These are phyloP conservation scores for Helicorthomorpha holstii DNA, from an alignment of 1,140 invertebrate genomes.

Conservation along the genomic window DNA sequence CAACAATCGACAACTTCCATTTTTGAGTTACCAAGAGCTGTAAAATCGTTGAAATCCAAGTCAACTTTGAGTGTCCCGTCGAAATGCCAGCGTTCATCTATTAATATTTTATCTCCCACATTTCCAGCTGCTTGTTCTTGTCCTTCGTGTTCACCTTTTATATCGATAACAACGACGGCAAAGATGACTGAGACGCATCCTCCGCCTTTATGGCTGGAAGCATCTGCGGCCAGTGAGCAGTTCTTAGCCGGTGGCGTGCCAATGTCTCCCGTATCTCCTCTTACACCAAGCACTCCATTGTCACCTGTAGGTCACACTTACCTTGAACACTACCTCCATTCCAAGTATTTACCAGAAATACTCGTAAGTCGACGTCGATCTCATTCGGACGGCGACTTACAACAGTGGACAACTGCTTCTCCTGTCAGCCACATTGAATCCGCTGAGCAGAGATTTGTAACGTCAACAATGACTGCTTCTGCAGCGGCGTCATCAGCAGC, in stretches of 20 bases:
- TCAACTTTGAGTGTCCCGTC: too few relatives aligned
- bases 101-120: neutral
- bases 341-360: slow-evolving; percentile 51
- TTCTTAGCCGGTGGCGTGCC: slow-evolving; percentile 11
- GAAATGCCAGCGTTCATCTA: too few relatives aligned
- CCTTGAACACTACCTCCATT: slow-evolving; percentile 32
- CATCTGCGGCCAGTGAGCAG: neutral
- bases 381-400: slow-evolving; percentile 49
- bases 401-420: too few relatives aligned
- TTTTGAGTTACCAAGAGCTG: too few relatives aligned
- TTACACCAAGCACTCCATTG: slow-evolving; percentile 27
- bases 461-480: slow-evolving; percentile 1
- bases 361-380: slow-evolving; percentile 42
- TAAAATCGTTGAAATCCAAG: too few relatives aligned
- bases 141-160: neutral
- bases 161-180: neutral
- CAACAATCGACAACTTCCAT: too few relatives aligned
- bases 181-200: neutral
- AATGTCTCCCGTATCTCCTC: slow-evolving; percentile 38
- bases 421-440: too few relatives aligned
- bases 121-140: neutral
- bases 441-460: slow-evolving; percentile 14
- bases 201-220: neutral
- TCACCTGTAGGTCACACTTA: slow-evolving; percentile 23
- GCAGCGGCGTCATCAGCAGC: slow-evolving; percentile 27